Evolutionary conservation across 2,888 invertebrate genomes (phyloP), one percentile per base, ranked within the genome.

Genomic region (Entomobrya proxima): DNA sequence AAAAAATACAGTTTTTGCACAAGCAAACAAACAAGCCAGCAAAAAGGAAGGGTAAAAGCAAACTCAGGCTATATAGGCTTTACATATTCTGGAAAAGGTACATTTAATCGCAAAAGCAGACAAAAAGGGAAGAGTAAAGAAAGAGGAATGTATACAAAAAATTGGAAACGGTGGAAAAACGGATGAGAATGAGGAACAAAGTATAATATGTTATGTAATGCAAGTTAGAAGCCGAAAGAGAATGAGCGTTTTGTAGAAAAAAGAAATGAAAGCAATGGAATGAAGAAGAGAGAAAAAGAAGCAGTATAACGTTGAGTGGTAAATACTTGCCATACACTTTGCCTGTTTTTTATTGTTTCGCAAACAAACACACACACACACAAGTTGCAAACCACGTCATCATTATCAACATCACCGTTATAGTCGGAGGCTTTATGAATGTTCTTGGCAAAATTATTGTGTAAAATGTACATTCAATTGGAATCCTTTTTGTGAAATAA

Each of bases 1-100:
- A 85, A 84, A 83, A 77, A 52, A 47, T 27, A 30, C 44, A 9
- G 35, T 69, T 69, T 78, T 80, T 80, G 67, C 80, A 80, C 69
- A 69, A 80, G 37, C 69, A 52, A 61, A 76, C 55, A 55, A 78
- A 67, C 64, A 32, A 58, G 77, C 58, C 15, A 21, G 74, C 18
- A 50, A 52, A 74, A 44, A 69, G 32, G 52, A 74, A 24, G 69
- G 24, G 44, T 74, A 52, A 52, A 74, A 50, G 52, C 32, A 11
- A 74, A 50, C n/a, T 18, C 74, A 24, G 50, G 9, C 24, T 55
- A 9, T 32, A 44, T n/a, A 64, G 35, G 3, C 27, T 30, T 27
- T 30, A 27, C 15, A 58, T 44, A 44, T 44, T 11, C 9, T 44
- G 35, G 24, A 67, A 37, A 67, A 24, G 40, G 67, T 67, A 69